Conservation (phyloP, 2,113 vertebrate species). For the Arvicanthis niloticus region DNA sequence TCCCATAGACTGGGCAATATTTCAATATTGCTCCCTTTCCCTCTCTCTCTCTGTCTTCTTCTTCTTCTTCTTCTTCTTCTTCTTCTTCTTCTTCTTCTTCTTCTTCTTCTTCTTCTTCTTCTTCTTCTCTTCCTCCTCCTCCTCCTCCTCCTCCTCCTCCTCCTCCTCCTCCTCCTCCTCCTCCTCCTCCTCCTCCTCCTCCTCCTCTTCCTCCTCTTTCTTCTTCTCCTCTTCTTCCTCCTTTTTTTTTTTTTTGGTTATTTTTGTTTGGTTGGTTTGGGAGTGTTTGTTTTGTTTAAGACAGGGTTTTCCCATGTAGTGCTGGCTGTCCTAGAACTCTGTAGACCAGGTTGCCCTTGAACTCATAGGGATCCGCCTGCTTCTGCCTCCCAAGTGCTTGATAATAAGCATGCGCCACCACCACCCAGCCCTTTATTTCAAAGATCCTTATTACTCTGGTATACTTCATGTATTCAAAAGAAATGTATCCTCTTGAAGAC, state of each 20-base stretch:
- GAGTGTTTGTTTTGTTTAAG: not conserved
- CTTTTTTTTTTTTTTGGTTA: no score
- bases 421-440: not conserved
- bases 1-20: not conserved
- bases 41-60: no score
- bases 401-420: not conserved
- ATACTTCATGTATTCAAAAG: not conserved
- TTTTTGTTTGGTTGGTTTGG: no score
- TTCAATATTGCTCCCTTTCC: not conserved
- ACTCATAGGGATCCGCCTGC: not conserved
- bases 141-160: rapidly evolving
- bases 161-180: rapidly evolving
- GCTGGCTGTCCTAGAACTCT: not conserved
- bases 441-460: not conserved
- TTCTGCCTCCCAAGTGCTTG: not conserved
- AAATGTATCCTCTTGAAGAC: not conserved
- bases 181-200: rapidly evolving
- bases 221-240: not conserved
- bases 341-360: not conserved
- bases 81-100: rapidly evolving
- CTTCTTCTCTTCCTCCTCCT: no score
- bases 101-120: rapidly evolving
- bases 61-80: not conserved
- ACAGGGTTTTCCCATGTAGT: not conserved
- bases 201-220: rapidly evolving